phyloP scores from a whole-genome alignment of 2,888 invertebrate genomes.

The Carterocephalus palaemon region DNA sequence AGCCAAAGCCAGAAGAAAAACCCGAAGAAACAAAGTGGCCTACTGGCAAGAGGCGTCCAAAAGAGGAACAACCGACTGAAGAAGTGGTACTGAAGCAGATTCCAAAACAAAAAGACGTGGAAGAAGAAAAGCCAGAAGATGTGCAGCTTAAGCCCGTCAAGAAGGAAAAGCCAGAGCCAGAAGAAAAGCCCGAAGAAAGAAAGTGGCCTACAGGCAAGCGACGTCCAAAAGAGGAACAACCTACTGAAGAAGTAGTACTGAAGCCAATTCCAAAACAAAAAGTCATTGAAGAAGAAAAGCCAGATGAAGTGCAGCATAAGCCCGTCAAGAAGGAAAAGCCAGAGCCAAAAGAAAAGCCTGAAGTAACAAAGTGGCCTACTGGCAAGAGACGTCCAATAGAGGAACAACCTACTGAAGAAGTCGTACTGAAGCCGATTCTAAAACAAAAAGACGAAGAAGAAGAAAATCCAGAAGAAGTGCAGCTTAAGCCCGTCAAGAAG shows the following conservation, averaged over 20 bases:
- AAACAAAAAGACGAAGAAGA: constrained; percentile 43
- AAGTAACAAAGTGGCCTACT: constrained; percentile 47
- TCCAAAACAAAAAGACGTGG: constrained; percentile 38
- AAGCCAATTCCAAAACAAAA: constrained; percentile 48
- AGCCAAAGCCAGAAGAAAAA: constrained; percentile 34
- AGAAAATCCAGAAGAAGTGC: too few relatives aligned
- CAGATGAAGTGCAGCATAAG: constrained; percentile 63
- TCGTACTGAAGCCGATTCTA: constrained; percentile 55
- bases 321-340: constrained; percentile 41
- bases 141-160: too few relatives aligned
- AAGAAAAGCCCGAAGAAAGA: too few relatives aligned
- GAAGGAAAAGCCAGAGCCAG: too few relatives aligned
- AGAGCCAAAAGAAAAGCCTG: constrained; percentile 37
- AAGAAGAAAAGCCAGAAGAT: constrained; percentile 58
- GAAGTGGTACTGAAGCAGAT: constrained; percentile 61
- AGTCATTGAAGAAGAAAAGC: constrained; percentile 38
- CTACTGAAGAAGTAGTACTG: constrained; percentile 45
- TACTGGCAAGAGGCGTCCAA: constrained; percentile 42
- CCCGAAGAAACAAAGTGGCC: constrained; percentile 48
- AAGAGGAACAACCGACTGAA: constrained; percentile 49
- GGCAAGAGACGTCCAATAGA: constrained; percentile 45
- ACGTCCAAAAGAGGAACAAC: constrained; percentile 40
- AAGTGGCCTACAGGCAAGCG: too few relatives aligned
- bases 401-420: constrained; percentile 53
- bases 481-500: constrained; percentile 49